Evolutionary conservation across 1,140 invertebrate genomes (phyloP), one percentile per base, ranked within the genome.

Genomic region (Drosophila malerkotliana): DNA sequence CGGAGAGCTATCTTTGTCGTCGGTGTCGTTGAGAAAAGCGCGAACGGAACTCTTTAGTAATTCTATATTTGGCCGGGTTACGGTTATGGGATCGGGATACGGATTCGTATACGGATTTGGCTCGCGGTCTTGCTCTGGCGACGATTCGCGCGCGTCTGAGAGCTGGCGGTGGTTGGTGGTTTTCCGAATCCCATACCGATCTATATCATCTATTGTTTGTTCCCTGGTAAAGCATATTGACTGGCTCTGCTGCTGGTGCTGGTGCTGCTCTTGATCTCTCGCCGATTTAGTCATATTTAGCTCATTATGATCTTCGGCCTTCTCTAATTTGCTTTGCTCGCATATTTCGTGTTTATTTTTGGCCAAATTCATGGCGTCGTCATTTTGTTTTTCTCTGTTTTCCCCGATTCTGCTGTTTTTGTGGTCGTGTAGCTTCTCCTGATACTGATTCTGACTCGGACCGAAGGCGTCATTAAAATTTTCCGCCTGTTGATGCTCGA

Each of bases 141-240:
- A 88, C 90, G 90, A 67, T 77, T 90, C 85, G 90, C 90, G 79
- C 72, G 80, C 85, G 76, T 91, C 90, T 91, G 90, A 90, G 72
- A 71, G 49, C 47, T 10, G 74, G 54, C 63, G 81, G 75, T 76
- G 75, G 68, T 74, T 76, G 74, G 61, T 79, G 56, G 48, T 53
- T 49, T 57, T n/a, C 54, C n/a, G n/a, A 44, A 26, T 24, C 21
- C 58, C 37, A 57, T 47, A 21, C 44, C 44, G 9, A 47, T 47
- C 41, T 44, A 44, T 3, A 14, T 53, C 66, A 49, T 66, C 82
- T 82, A 87, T 87, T 87, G 79, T 83, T 67, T 78, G 82, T 82
- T 79, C 78, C 62, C 58, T 72, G 58, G 83, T 60, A 47, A 88
- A 83, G 57, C 83, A 79, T 87, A 88, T 87, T 87, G 84, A 88